Evolutionary conservation across 2,113 vertebrate species (phyloP).

Genomic region (Eublepharis macularius): DNA sequence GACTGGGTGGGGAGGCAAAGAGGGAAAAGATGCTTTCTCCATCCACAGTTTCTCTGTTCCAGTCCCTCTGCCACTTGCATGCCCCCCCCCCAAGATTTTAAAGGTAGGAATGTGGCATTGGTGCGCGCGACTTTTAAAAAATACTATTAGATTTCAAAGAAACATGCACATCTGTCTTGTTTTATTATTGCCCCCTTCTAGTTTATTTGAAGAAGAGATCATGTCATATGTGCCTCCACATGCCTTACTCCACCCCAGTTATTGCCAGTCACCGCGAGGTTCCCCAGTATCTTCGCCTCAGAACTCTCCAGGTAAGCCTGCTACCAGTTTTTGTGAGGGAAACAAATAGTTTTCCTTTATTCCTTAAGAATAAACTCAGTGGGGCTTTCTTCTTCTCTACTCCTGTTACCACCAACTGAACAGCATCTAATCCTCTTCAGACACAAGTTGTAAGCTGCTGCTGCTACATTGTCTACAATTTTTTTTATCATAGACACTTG

Average conservation of each 20-base stretch:
- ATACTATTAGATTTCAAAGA: slow-evolving; percentile 10
- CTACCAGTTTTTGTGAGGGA: neutral
- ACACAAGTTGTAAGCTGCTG: neutral
- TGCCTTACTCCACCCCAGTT: slow-evolving; percentile 92
- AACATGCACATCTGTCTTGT: neutral
- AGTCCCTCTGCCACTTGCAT: neutral
- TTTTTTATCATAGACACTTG: neutral
- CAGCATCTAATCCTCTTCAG: neutral
- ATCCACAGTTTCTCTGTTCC: neutral
- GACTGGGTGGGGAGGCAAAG: neutral
- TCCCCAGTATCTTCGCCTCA: slow-evolving; percentile 91
- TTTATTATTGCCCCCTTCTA: slow-evolving; percentile 59
- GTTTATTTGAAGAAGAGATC: slow-evolving; percentile 98
- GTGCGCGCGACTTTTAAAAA: neutral
- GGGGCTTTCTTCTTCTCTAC: neutral
- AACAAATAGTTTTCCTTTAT: neutral
- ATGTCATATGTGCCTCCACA: slow-evolving; percentile 98
- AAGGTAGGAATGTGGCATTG: neutral
- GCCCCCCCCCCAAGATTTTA: neutral
- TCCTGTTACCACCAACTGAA: neutral
- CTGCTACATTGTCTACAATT: neutral
- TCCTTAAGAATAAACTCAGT: neutral
- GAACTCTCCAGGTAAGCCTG: slow-evolving; percentile 90
- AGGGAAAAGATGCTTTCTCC: neutral
- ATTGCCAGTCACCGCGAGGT: slow-evolving; percentile 85